Base-by-base conservation (phyloP, 2,113 vertebrate genomes). In the Pelodiscus sinensis region DNA sequence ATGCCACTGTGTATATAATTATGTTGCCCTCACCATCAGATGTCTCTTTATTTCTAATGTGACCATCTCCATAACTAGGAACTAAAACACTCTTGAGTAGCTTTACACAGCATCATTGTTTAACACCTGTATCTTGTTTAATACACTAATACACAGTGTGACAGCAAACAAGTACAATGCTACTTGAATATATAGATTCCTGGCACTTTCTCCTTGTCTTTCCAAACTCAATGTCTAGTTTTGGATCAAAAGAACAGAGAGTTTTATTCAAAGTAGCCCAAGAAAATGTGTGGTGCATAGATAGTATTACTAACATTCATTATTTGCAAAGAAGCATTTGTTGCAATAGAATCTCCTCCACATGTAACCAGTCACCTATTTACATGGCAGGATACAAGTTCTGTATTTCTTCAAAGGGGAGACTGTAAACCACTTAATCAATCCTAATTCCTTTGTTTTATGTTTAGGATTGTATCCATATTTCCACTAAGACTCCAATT, bases 191-290 rank as follows among this genome's bases (percentile, higher is more conserved):
- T 38, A 56, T 0, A 6, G 55, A 88, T 54, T 52, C 29, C 60
- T 35, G 6, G 5, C 58, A 11, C 38, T 19, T 54, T 38, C 57
- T 25, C 27, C 60, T 84, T 2, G 56, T 44, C 60, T 68, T 29
- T 60, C 60, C 60, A 29, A 62, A 29, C 0, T 0, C 10, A 21
- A 79, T 0, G 0, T 22, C 31, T 16, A 2, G 0, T 29, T 4
- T 24, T 82, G 31, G 9, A 3, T 35, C 13, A 3, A 0, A 0
- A 84, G 82, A 13, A 38, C 80, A 56, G 44, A 80, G 57, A 0
- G 54, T 84, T 58, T 27, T 29, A 38, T 11, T 3, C 1, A 8
- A 16, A 52, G 1, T 1, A 13, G 1, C 4, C 27, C 29, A 83
- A 15, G 22, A 14, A 31, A 9, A 21, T 83, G 3, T 27, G 56